Evolutionary conservation across 2,113 vertebrate species (phyloP), one percentile per base, ranked within the genome.

Genomic region (Cyanoramphus novaezelandiae): DNA sequence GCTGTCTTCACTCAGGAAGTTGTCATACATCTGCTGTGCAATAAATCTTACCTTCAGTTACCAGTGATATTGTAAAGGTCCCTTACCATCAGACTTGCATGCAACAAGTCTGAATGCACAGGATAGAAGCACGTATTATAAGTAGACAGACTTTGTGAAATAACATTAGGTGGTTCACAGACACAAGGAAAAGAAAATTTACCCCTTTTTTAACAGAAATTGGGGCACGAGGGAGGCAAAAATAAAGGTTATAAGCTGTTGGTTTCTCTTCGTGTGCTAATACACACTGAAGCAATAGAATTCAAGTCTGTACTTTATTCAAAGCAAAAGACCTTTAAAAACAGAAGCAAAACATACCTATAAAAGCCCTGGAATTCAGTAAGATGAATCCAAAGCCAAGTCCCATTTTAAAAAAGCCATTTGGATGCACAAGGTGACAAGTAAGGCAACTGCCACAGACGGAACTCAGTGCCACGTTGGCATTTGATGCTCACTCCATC

Each of bases 1-100:
- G 93, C 90, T 93, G 95, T 86, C 95, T 88, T 83, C 90, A 80
- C 95, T 92, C 35, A 74, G 19, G 39, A 93, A 67, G 69, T 31
- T 1, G 1, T 41, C 82, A 68, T 10, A 75, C 95, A 96, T 93
- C 80, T 96, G 93, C 57, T 49, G 47, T 7, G 78, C 78, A 86
- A 93, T 95, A 92, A 96, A 95, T 95, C 86, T 91, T 41, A 82
- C 53, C 80, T 97, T 89, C 92, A 91, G 75, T 95, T 93, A 90
- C 46, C 72, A 82, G 71, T 35, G 5, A 13, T 5, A 68, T 62
- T 50, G 81, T 68, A n/a, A 79, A 91, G 7, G 47, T n/a, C 62
- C 70, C 74, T 88, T n/a, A 72, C 81, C 80, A 65, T 27, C 67
- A n/a, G 41, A 68, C 77, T 62, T 72, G 67, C 41, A 39, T 9